Evolutionary conservation across 2,113 vertebrate genomes (phyloP).

Genomic region (Xenus cinereus): DNA sequence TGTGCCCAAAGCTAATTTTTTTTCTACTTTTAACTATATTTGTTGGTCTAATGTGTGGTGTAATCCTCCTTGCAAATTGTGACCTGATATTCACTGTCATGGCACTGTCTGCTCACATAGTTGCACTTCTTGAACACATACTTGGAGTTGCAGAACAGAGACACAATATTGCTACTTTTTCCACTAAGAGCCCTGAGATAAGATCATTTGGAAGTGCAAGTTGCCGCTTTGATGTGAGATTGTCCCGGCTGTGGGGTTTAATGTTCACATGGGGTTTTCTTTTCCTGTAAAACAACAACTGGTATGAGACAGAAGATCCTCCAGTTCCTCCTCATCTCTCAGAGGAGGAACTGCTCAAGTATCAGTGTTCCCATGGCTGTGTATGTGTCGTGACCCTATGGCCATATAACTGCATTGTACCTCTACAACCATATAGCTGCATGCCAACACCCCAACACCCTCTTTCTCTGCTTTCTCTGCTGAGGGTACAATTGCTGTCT

Average conservation of each 20-base stretch:
- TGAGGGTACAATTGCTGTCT: not conserved
- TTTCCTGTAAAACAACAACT: not conserved
- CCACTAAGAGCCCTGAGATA: not conserved
- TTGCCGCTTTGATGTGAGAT: not conserved
- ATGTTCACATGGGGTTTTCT: not conserved
- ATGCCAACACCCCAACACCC: not conserved
- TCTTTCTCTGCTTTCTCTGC: not conserved
- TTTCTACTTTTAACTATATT: not conserved
- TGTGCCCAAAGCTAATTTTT: not conserved
- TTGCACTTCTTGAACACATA: not conserved
- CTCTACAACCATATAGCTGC: not conserved
- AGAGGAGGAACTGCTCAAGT: not conserved
- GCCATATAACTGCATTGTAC: not conserved
- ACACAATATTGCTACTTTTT: not conserved
- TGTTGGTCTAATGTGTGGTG: not conserved
- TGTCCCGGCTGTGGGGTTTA: not conserved
- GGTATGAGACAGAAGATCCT: not conserved
- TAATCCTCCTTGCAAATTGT: not conserved
- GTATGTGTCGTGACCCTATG: not conserved
- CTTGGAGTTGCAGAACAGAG: not conserved
- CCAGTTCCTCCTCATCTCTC: not conserved
- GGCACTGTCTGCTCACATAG: not conserved
- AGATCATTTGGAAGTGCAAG: not conserved
- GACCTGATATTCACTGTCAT: rapidly evolving
- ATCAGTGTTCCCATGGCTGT: not conserved